Evolutionary conservation across 1,140 invertebrate genomes (phyloP).

Genomic region (Drosophila littoralis): DNA sequence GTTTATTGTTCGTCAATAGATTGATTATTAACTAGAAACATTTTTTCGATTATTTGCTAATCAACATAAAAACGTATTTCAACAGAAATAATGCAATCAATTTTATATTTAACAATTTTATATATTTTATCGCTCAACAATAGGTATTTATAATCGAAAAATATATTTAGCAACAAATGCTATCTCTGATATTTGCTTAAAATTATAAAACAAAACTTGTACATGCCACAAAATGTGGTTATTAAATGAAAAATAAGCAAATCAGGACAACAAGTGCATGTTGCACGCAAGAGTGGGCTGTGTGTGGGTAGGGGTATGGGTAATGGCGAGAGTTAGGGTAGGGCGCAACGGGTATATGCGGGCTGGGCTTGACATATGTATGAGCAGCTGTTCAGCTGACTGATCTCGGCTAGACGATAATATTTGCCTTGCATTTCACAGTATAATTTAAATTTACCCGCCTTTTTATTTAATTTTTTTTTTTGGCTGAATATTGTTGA

Average conservation of each 20-base stretch:
- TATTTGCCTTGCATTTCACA: conserved; percentile 74
- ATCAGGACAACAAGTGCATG: conserved; percentile 46
- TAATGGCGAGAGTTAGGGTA: no score
- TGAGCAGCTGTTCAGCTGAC: conserved; percentile 37
- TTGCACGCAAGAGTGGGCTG: not conserved
- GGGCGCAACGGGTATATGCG: not conserved
- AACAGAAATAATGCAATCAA: not conserved
- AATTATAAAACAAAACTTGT: conserved; percentile 75
- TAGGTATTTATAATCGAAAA: conserved; percentile 7
- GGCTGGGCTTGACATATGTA: conserved; percentile 12
- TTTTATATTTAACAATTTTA: not conserved
- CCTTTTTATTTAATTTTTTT: conserved; percentile 27
- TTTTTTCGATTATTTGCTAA: no score
- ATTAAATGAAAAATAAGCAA: conserved; percentile 76
- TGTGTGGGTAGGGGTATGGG: not conserved
- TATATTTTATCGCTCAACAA: not conserved
- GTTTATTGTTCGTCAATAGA: no score
- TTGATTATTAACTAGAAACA: no score
- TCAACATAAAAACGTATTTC: not conserved
- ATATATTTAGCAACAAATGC: conserved; percentile 31
- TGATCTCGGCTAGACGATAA: conserved; percentile 75
- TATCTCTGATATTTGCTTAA: conserved; percentile 67
- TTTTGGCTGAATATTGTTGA: conserved; percentile 41
- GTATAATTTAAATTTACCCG: conserved; percentile 61
- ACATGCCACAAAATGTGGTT: conserved; percentile 65